A percentile compares a stretch with the other conserved stretches of the same genome.
Conservation (phyloP, 2,888 invertebrate genomes). For the Spilosoma lubricipeda region DNA sequence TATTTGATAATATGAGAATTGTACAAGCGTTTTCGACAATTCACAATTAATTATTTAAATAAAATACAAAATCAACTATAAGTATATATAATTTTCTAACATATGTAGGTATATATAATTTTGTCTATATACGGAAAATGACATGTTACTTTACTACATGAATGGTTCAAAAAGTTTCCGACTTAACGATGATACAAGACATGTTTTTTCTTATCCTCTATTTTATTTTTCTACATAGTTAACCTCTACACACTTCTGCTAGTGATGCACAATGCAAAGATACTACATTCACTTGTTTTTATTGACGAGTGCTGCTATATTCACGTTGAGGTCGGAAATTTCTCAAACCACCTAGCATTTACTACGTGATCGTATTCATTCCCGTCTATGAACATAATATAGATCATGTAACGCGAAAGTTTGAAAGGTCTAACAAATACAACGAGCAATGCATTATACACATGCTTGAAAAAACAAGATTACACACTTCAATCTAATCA, state of each 20-base stretch:
- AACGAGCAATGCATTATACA: slow-evolving; percentile 22
- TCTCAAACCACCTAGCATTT: no score
- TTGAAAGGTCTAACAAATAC: not conserved
- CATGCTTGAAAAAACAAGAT: slow-evolving; percentile 42
- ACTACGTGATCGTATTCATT: not conserved
- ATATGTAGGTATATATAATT: not conserved
- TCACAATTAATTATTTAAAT: slow-evolving; percentile 24
- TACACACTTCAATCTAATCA: slow-evolving; percentile 42
- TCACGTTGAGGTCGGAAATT: no score
- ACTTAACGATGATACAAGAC: no score
- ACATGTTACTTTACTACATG: not conserved
- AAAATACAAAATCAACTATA: slow-evolving; percentile 40
- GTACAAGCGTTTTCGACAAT: not conserved
- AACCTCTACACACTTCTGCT: no score
- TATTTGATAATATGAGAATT: not conserved
- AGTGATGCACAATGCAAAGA: no score
- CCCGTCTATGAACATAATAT: not conserved
- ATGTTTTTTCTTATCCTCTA: no score
- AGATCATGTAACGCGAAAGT: not conserved
- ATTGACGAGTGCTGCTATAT: no score
- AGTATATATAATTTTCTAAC: slow-evolving; percentile 38
- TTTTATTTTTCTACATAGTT: no score
- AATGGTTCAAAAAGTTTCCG: no score
- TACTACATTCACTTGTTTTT: no score
- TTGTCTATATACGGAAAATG: not conserved